Evolutionary conservation across 2,888 invertebrate genomes (phyloP).

Genomic region (Prionchulus punctatus): DNA sequence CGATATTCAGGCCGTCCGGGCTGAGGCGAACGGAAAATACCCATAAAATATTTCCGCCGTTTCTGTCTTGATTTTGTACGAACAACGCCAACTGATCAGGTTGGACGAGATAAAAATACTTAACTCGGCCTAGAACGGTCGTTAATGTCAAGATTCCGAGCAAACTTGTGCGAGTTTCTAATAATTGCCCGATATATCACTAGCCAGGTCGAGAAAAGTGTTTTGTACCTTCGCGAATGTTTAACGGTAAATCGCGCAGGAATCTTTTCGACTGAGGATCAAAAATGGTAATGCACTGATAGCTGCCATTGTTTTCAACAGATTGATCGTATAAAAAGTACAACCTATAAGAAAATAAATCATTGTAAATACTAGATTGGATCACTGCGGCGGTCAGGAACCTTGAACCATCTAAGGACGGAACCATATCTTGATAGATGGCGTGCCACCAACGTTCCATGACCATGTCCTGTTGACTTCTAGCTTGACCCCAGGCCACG

Average conservation of each 20-base stretch:
- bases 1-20: background rate
- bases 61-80: conserved; percentile 17
- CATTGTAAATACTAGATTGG: background rate
- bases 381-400: background rate
- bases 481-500: conserved; percentile 8
- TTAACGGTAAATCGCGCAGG: conserved; percentile 14
- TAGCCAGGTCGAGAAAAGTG: too few species aligned
- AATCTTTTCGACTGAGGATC: conserved; percentile 24
- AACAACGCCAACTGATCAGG: background rate
- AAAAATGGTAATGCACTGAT: conserved; percentile 21
- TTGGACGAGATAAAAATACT: background rate
- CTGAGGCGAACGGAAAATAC: background rate
- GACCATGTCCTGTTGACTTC: conserved; percentile 1
- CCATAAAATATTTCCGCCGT: background rate
- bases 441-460: conserved; percentile 16
- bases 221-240: conserved; percentile 5
- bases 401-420: conserved; percentile 21
- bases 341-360: background rate
- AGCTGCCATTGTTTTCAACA: background rate
- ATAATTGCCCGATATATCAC: too few species aligned
- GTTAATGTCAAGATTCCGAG: background rate
- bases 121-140: background rate
- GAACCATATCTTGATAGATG: conserved; percentile 27
- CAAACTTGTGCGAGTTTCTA: too few species aligned
- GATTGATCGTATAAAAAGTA: background rate